These are phyloP conservation scores for Gambusia affinis DNA, from an alignment of 2,113 vertebrate species.

Conservation along the genomic window DNA sequence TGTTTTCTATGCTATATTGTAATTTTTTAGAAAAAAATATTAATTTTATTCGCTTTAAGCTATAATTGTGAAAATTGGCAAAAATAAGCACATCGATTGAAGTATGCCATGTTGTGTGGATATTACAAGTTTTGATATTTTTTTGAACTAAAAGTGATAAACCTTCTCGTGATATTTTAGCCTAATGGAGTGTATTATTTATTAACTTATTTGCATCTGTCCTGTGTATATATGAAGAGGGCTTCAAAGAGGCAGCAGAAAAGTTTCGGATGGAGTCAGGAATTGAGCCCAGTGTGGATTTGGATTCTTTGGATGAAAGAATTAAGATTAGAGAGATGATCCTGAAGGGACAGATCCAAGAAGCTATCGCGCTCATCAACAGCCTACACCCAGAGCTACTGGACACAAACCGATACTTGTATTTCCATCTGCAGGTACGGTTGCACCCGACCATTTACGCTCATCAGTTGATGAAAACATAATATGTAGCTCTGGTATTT, in stretches of 20 bases:
- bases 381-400: conserved; percentile 95
- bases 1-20: no score
- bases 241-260: conserved; percentile 98
- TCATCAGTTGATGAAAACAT: background rate
- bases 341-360: conserved; percentile 96
- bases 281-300: conserved; percentile 96
- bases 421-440: conserved; percentile 94
- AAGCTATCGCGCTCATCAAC: conserved; percentile 95
- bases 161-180: background rate
- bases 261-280: conserved; percentile 99
- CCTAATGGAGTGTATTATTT: rapidly evolving
- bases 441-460: background rate
- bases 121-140: background rate
- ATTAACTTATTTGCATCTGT: background rate
- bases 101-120: background rate
- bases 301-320: conserved; percentile 95
- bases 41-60: background rate
- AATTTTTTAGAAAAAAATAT: background rate
- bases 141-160: background rate
- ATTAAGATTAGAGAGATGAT: conserved; percentile 99
- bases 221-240: conserved; percentile 82
- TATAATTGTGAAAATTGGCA: no score
- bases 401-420: conserved; percentile 96
- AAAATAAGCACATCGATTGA: background rate
- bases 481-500: background rate